Evolutionary conservation across 30 jellyfish, hydroid and myxozoan species (phyloP).

Genomic region (Catostylus mosaicus): DNA sequence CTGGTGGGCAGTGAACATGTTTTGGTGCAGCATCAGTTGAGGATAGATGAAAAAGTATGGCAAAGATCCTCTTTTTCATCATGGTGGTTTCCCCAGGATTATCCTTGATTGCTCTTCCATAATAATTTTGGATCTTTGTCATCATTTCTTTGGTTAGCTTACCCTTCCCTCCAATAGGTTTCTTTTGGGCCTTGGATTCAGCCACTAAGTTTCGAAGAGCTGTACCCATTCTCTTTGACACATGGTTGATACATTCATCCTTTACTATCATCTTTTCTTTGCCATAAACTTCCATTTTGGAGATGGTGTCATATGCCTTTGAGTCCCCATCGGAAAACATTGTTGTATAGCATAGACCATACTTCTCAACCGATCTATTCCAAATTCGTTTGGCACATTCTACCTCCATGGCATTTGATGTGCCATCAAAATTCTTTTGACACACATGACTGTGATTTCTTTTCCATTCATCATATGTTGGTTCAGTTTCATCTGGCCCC

Average conservation of each 20-base stretch:
- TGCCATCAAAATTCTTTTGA: slow-evolving; percentile 28
- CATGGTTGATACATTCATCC: slow-evolving; percentile 66
- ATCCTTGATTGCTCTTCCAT: slow-evolving; percentile 56
- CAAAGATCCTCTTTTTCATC: slow-evolving; percentile 40
- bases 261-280: not conserved
- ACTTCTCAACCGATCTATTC: slow-evolving; percentile 15
- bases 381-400: slow-evolving; percentile 55
- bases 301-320: slow-evolving; percentile 44
- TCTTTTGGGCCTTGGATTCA: slow-evolving; percentile 32
- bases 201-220: slow-evolving; percentile 36
- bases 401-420: slow-evolving; percentile 51
- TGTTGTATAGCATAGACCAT: slow-evolving; percentile 49
- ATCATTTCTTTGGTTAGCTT: slow-evolving; percentile 37
- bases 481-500: slow-evolving; percentile 7
- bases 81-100: not conserved
- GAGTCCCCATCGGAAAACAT: slow-evolving; percentile 64
- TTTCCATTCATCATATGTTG: slow-evolving; percentile 17
- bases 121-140: slow-evolving; percentile 21
- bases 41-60: slow-evolving; percentile 39
- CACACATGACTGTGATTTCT: slow-evolving; percentile 8
- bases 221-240: slow-evolving; percentile 64
- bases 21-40: slow-evolving; percentile 49
- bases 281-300: slow-evolving; percentile 26
- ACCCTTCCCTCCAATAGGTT: slow-evolving; percentile 56
- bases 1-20: slow-evolving; percentile 42